These are phyloP conservation scores for Platerodrilus igneus DNA, from an alignment of 2,888 invertebrate species.

Conservation along the genomic window DNA sequence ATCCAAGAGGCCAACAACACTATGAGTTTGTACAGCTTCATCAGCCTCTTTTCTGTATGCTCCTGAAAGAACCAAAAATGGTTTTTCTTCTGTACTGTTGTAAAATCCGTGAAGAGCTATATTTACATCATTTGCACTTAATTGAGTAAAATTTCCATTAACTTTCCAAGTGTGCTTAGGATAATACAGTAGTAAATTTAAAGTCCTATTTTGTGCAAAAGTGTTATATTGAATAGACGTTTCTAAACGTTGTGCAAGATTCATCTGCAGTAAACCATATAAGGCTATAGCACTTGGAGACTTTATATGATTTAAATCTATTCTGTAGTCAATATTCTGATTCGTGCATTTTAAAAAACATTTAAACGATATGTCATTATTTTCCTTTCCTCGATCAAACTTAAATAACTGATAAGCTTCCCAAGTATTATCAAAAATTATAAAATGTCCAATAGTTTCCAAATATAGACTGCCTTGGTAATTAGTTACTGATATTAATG, in stretches of 20 bases:
- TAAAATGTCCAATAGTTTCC: constrained; percentile 20
- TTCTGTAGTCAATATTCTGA: constrained; percentile 26
- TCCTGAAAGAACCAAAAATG: constrained; percentile 20
- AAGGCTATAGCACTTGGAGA: constrained; percentile 15
- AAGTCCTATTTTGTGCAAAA: constrained; percentile 11
- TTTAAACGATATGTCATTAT: constrained; percentile 20
- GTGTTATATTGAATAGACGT: constrained; percentile 18
- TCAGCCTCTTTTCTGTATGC: constrained; percentile 25
- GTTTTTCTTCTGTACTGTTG: constrained; percentile 9
- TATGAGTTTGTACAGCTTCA: constrained; percentile 23
- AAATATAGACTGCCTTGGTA: constrained; percentile 24
- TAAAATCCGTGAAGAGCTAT: constrained; percentile 12
- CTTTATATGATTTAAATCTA: constrained; percentile 19
- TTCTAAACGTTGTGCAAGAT: constrained; percentile 24
- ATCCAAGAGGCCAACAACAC: constrained; percentile 21
- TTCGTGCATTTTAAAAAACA: constrained; percentile 23
- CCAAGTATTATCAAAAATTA: constrained; percentile 27
- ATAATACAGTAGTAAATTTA: constrained; percentile 26
- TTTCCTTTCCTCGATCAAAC: constrained; percentile 11
- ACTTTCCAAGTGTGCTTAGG: constrained; percentile 25
- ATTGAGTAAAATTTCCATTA: constrained; percentile 17
- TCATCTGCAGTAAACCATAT: constrained; percentile 25
- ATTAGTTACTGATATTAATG: constrained; percentile 18
- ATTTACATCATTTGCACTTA: constrained; percentile 7
- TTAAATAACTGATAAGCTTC: constrained; percentile 27